Evolutionary conservation across 1,140 invertebrate species (phyloP), one percentile per base, ranked within the genome.

Genomic region (Campoletis sonorensis): DNA sequence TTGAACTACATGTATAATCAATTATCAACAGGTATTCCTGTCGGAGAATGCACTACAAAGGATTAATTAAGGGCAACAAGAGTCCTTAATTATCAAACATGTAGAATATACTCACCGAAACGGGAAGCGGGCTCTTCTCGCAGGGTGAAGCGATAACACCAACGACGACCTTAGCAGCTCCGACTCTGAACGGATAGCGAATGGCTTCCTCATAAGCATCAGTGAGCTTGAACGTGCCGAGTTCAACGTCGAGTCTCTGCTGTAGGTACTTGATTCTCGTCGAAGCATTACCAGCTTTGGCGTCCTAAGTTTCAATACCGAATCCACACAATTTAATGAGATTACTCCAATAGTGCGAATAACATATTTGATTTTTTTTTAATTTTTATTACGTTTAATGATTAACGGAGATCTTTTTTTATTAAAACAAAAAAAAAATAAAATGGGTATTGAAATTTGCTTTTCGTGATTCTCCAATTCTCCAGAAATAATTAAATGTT

Each of bases 131-230:
- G 67, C 88, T 90, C 84, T 90, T 92, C 75, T 92, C 91, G 68
- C 92, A 93, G 0, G 86, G 84, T 2, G 83, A 84, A 1, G 88
- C 83, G 4, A 90, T 79, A 0, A 95, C 88, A 3, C 91, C 93
- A 82, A 95, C 86, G 15, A 95, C 93, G 30, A 92, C 91, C 84
- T 94, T 95, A 0, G 92, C 91, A 4, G 95, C 93, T 8, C 92
- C 93, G 5, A 93, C 88, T 87, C 95, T 92, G 91, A 94, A 95
- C 51, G 94, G 94, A 91, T 94, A 95, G 11, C 91, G 84, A 4
- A 93, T 86, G 4, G 93, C 94, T 83, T 94, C 90, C 23, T 91
- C 85, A 84, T 94, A 94, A 26, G 94, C 94, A 26, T 89, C 89
- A 49, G 92, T 90, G 16, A 92, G 75, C 27, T 83, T 87, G 68